Conservation (phyloP, 2,113 vertebrate species). For the Ochotona princeps region DNA sequence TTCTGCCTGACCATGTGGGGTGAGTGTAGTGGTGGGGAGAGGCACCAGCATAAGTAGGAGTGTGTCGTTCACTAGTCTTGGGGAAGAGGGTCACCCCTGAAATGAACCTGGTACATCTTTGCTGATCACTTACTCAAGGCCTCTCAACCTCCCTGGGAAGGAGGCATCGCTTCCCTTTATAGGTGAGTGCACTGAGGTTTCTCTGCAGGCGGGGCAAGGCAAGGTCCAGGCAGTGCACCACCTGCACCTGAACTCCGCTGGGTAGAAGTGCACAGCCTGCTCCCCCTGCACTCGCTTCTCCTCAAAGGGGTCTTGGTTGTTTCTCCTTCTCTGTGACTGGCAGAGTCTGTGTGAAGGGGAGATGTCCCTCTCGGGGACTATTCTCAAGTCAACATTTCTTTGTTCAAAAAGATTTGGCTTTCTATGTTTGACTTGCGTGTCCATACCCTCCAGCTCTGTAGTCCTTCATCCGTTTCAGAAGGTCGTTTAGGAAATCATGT, state of each 20-base stretch:
- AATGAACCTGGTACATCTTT: neutral
- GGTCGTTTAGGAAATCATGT: neutral
- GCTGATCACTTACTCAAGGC: neutral
- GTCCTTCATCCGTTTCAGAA: neutral
- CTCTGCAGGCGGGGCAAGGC: neutral
- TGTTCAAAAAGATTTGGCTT: neutral
- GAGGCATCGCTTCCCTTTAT: rapidly evolving
- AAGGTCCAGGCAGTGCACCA: rapidly evolving
- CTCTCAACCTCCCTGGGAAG: neutral
- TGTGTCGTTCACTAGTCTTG: neutral
- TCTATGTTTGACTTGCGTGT: neutral
- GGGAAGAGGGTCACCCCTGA: neutral
- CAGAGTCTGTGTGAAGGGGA: neutral
- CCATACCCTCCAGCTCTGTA: neutral
- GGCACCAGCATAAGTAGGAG: neutral
- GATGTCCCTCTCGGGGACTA: neutral
- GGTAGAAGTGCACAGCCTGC: too few relatives aligned
- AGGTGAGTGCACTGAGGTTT: neutral
- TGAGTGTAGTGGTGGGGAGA: rapidly evolving
- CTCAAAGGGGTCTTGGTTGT: rapidly evolving
- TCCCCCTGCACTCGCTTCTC: rapidly evolving
- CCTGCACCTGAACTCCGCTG: neutral
- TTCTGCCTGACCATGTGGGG: neutral
- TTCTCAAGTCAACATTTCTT: neutral
- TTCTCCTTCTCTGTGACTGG: neutral